Evolutionary conservation across 2,113 vertebrate species (phyloP), one percentile per base, ranked within the genome.

Genomic region (Penelope pileata): DNA sequence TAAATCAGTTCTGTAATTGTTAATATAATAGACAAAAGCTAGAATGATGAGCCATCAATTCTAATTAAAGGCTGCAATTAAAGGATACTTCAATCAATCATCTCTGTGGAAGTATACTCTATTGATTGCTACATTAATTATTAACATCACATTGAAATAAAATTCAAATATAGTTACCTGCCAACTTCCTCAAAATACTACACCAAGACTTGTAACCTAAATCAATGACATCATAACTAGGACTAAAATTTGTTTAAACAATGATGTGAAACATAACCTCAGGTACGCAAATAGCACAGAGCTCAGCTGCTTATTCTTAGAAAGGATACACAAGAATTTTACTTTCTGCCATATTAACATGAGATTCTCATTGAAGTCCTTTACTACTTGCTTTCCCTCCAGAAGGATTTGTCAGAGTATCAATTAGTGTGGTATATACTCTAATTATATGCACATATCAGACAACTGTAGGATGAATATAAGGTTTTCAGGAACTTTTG

Each of bases 21-120:
- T 97, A 97, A 96, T 93, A 96, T 96, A 96, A 96, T 91, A 95
- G 93, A 96, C 48, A 95, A 96, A 90, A 96, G 74, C 88, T 73
- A 88, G 67, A 80, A 83, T 85, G 73, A 88, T 92, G 56, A 93
- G 78, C 74, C 91, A 94, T 88, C 88, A 92, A 88, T 94, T 86
- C 87, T 97, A 97, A 96, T 95, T 96, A 96, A 97, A 97, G 94
- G 56, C 21, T 88, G 82, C 86, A 97, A 96, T 96, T 96, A 97
- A 93, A 94, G 70, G 82, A 95, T 81, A 95, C 95, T 96, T 95
- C 94, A 97, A 92, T 96, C 96, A 96, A 77, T 96, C 93, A 94
- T 60, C 56, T 88, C 85, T 51, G 63, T 50, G 64, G 54, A 93
- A 96, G 83, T 91, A 96, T 85, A 91, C 72, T 93, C 63, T 75